Evolutionary conservation across 92 coral and sea anemone species (phyloP), one percentile per base, ranked within the genome.

Genomic region (Palythoa caribaeorum): DNA sequence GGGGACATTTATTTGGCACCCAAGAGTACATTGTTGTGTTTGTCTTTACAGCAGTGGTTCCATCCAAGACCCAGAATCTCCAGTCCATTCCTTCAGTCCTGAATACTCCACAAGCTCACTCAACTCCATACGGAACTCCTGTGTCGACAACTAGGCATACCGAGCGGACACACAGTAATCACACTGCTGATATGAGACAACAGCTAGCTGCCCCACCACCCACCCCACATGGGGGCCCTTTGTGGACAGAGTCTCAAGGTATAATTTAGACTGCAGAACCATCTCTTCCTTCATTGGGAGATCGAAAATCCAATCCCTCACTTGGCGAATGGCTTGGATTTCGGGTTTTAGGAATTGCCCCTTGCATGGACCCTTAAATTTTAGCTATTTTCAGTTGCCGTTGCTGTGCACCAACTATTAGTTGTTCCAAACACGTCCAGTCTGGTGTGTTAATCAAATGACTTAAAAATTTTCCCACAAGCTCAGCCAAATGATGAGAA

Each of bases 121-220:
- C 85, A 59, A 91, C 88, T 78, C 88, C 86, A 1, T 81, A 10
- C 38, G 74, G 79, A 44, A 80, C 70, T 76, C 88, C 73, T 14
- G 84, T 37, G 14, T 79, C 74, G 38, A 88, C 72, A 69, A 28
- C 28, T 28, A 87, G 66, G 48, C 92, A 68, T 87, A 87, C 92
- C 38, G 98, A 95, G 52, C 96, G 96, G 89, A 86, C 93, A 60
- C 92, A 94, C 73, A 90, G 93, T 51, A 95, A 95, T 44, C 98
- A 96, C 47, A 90, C 93, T 71, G 94, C 96, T 38, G 98, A 97
- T 68, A 88, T 95, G 66, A 83, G 90, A 57, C 98, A 95, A 77
- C 98, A 95, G 87, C 83, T 92, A 9, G 20, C 93, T 76, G 91
- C 83, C 2, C 93, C 95, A 47, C 90, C 99, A 35, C 87, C 86